phyloP scores from a whole-genome alignment of 2,888 invertebrate species.

The Chorisops tibialis region DNA sequence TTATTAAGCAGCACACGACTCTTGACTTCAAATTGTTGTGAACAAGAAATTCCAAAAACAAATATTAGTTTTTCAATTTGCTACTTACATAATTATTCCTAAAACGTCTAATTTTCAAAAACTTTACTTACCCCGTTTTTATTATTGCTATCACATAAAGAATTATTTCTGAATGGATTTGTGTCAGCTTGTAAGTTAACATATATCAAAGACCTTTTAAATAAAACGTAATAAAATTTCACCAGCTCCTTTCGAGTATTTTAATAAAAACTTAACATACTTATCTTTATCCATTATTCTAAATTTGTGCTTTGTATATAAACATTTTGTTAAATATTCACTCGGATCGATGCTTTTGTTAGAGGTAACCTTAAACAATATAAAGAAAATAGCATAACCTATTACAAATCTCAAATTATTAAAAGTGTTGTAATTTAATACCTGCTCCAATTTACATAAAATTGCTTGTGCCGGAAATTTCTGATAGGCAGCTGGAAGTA shows the following conservation, averaged over 20 bases:
- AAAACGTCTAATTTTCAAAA: background rate
- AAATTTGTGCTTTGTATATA: conserved; percentile 27
- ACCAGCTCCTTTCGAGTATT: background rate
- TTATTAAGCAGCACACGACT: background rate
- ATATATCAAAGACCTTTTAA: conserved; percentile 3
- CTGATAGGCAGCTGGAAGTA: conserved; percentile 15
- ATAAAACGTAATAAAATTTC: background rate
- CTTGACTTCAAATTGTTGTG: background rate
- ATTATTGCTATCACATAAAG: background rate
- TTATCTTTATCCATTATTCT: conserved; percentile 1
- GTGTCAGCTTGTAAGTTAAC: conserved; percentile 11
- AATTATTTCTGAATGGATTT: conserved; percentile 8
- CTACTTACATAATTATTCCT: conserved; percentile 2
- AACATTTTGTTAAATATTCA: conserved; percentile 18
- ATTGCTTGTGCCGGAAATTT: conserved; percentile 25
- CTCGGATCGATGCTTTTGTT: conserved; percentile 2
- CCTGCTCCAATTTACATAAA: conserved; percentile 28
- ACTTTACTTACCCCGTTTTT: conserved; percentile 7
- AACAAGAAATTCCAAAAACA: background rate
- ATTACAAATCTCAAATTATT: no score
- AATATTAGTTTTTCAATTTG: background rate
- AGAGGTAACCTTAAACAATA: conserved; percentile 12
- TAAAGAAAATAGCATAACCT: background rate
- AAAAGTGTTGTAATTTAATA: conserved; percentile 2
- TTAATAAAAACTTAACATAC: background rate